phyloP scores from a whole-genome alignment of 2,888 invertebrate genomes.

The Polia nebulosa region DNA sequence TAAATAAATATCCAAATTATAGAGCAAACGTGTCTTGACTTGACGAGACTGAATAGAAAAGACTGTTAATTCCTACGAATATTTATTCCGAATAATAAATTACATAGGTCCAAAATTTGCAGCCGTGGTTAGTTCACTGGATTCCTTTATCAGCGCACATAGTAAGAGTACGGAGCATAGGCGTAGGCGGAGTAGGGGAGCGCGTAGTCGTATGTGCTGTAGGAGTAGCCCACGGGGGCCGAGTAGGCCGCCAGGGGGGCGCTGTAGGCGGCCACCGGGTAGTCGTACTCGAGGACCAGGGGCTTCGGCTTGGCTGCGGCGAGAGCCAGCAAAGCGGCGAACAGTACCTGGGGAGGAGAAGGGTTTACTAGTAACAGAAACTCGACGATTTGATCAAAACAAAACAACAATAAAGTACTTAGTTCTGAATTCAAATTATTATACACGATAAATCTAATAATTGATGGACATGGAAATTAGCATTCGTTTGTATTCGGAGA shows the following conservation, averaged over 20 bases:
- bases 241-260: conserved; percentile 87
- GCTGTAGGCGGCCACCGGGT: conserved; percentile 83
- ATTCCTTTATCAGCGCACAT: conserved; percentile 74
- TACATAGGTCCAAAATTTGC: conserved; percentile 10
- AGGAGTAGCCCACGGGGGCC: conserved; percentile 86
- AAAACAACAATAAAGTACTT: no score
- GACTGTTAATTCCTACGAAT: conserved; percentile 16
- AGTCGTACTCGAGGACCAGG: conserved; percentile 81
- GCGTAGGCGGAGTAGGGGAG: conserved; percentile 79
- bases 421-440: no score
- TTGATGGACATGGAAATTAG: no score
- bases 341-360: conserved; percentile 77
- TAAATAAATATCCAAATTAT: background rate
- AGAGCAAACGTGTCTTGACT: background rate
- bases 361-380: background rate
- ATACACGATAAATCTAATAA: no score
- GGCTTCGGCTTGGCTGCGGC: conserved; percentile 90
- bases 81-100: conserved; percentile 54
- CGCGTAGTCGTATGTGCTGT: conserved; percentile 80
- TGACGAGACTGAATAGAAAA: no score
- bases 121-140: background rate
- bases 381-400: no score
- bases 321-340: conserved; percentile 90
- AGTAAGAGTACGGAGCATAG: conserved; percentile 83
- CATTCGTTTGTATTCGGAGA: no score